Evolutionary conservation across 1,140 invertebrate genomes (phyloP).

Genomic region (Aphelenchoides fujianensis): DNA sequence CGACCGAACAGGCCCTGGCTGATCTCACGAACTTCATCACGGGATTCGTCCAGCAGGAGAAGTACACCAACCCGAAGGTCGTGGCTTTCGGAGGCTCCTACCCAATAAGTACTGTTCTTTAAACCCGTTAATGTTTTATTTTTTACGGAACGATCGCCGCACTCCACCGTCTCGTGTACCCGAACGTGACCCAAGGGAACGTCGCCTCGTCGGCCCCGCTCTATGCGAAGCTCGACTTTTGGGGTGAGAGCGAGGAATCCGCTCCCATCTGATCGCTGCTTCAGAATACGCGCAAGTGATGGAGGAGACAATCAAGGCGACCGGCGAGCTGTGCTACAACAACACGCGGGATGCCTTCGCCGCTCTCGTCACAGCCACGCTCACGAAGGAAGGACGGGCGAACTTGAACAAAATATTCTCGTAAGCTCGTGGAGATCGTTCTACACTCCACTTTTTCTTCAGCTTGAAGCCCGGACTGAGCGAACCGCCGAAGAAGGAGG

Average conservation of each 20-base stretch:
- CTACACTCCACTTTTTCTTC: neutral
- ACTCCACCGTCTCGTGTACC: neutral
- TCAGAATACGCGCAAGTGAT: conserved; percentile 5
- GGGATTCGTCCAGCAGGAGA: neutral
- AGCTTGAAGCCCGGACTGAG: conserved; percentile 1
- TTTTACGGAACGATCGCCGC: conserved; percentile 8
- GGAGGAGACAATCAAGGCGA: neutral
- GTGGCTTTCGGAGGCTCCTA: conserved; percentile 9
- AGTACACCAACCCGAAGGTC: neutral
- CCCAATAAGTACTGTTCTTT: conserved; percentile 1
- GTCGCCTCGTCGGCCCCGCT: neutral
- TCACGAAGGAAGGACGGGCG: conserved; percentile 20
- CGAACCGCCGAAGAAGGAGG: neutral
- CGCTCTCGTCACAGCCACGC: conserved; percentile 7
- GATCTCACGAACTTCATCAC: conserved; percentile 3
- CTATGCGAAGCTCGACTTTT: neutral
- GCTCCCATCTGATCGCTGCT: neutral
- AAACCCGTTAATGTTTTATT: neutral
- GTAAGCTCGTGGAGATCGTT: neutral
- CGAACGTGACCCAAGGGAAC: neutral
- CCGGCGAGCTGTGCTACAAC: conserved; percentile 13
- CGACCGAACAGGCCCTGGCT: neutral
- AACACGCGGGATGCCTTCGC: conserved; percentile 25
- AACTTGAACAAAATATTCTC: conserved; percentile 27
- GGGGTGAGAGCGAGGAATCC: neutral